Base-by-base conservation (phyloP, 2,888 invertebrate species). In the Drosophila tanythrix region DNA sequence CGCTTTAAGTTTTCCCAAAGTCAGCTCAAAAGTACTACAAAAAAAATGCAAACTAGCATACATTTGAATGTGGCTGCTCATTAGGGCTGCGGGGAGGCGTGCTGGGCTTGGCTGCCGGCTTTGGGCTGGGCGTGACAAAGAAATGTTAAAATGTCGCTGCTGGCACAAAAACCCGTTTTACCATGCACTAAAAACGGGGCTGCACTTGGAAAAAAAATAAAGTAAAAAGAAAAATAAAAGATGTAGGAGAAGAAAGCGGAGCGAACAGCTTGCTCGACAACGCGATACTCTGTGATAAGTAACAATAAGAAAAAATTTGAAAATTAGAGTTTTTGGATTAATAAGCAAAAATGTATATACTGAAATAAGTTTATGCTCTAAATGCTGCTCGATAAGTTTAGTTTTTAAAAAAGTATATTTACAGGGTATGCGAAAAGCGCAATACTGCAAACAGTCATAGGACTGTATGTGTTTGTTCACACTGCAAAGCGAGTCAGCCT, bases 51-150 rank as follows among this genome's bases (percentile, higher is more conserved):
- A 84, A 73, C 74, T 83, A 61, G 81, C 65, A 76, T 81, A 72
- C 88, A 85, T 88, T 85, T 77, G 62, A 77, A 80, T 80, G 68
- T 55, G 57, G 69, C 60, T 76, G 79, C 88, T 85, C 83, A 88
- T 85, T 88, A 85, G 64, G 56, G 53, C 51, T 50, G 56, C 11
- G 55, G 53, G 53, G 29, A 43, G 63, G 51, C 15, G 29, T 13
- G 27, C 2, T 5, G 29, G n/a, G 48, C 3, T 31, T 46, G 27
- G 35, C 11, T 8, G 18, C 46, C 31, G 43, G 6, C 10, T 29
- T 50, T 46, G 36, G 25, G 31, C 60, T 31, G 58, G 64, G 70
- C 57, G 67, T 72, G 80, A 80, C 79, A 88, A 80, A 76, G 76
- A 72, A 78, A 80, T 50, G 66, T 56, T 68, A 73, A 79, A 79